These are phyloP conservation scores for Micoletzkya japonica DNA, from an alignment of 2,888 invertebrate species.

Conservation along the genomic window DNA sequence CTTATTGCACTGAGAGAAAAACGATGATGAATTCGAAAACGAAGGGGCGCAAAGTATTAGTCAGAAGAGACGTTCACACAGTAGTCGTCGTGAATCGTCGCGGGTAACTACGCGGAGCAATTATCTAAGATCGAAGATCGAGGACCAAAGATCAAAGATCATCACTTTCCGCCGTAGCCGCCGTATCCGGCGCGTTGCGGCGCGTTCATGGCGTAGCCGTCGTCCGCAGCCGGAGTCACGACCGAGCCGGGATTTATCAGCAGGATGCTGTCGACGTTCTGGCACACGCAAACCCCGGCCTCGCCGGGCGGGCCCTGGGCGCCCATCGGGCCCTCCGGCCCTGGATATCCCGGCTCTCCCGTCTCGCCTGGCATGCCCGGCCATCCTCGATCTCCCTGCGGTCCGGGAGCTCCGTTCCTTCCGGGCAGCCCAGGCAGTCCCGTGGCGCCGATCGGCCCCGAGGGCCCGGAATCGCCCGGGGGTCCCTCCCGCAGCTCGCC, in stretches of 20 bases:
- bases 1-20: constrained; percentile 23
- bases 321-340: constrained; percentile 60
- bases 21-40: not conserved
- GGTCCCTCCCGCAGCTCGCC: constrained; percentile 56
- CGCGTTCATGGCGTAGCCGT: constrained; percentile 41
- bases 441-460: constrained; percentile 60
- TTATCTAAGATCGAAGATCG: not conserved
- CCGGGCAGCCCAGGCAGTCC: constrained; percentile 63
- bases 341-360: constrained; percentile 60
- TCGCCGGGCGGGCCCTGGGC: constrained; percentile 54
- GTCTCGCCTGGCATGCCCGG: constrained; percentile 59
- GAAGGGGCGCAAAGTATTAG: not conserved
- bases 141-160: not conserved
- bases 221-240: constrained; percentile 43
- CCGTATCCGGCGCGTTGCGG: constrained; percentile 22
- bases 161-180: constrained; percentile 33
- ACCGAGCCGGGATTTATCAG: constrained; percentile 60
- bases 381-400: constrained; percentile 48
- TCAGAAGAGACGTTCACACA: not conserved
- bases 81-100: not conserved
- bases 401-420: constrained; percentile 26
- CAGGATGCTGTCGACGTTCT: constrained; percentile 63
- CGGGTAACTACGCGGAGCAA: no score
- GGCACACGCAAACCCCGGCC: constrained; percentile 62
- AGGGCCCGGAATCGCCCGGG: constrained; percentile 61